phyloP scores from a whole-genome alignment of 2,888 invertebrate species.

The Apotomis betuletana region DNA sequence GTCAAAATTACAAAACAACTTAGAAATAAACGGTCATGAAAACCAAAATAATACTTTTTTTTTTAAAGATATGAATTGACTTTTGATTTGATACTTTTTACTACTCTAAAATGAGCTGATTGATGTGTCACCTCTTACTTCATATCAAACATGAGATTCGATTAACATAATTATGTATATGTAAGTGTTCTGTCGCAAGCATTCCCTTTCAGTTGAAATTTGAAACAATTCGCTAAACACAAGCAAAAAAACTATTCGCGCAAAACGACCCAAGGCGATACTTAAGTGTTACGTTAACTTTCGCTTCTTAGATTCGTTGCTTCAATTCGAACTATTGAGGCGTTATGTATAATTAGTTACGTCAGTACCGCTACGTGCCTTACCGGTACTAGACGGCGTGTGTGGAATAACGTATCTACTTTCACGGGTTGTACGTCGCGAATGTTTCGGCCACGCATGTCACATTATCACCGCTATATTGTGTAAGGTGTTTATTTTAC shows the following conservation, averaged over 20 bases:
- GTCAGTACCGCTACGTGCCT: constrained; percentile 72
- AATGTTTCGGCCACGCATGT: constrained; percentile 55
- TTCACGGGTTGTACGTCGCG: constrained; percentile 65
- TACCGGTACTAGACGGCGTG: constrained; percentile 70
- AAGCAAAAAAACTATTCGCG: constrained; percentile 6
- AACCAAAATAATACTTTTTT: too few relatives aligned
- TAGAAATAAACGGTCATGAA: too few relatives aligned
- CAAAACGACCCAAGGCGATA: constrained; percentile 29
- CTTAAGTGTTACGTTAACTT: constrained; percentile 66
- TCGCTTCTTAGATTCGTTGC: constrained; percentile 59
- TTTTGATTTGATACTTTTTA: too few relatives aligned
- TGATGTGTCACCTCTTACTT: too few relatives aligned
- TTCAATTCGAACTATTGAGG: constrained; percentile 64
- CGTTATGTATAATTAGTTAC: constrained; percentile 78
- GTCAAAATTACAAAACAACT: too few relatives aligned
- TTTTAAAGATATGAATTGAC: too few relatives aligned
- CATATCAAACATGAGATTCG: too few relatives aligned
- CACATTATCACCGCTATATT: constrained; percentile 38
- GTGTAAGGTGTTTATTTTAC: constrained; percentile 34
- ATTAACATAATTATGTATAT: too few relatives aligned
- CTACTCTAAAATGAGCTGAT: too few relatives aligned
- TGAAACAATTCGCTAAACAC: too few relatives aligned
- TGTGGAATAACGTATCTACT: constrained; percentile 75
- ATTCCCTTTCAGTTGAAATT: too few relatives aligned
- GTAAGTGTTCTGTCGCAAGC: too few relatives aligned